Evolutionary conservation across 1,140 invertebrate genomes (phyloP), one percentile per base, ranked within the genome.

Genomic region (Battus philenor): DNA sequence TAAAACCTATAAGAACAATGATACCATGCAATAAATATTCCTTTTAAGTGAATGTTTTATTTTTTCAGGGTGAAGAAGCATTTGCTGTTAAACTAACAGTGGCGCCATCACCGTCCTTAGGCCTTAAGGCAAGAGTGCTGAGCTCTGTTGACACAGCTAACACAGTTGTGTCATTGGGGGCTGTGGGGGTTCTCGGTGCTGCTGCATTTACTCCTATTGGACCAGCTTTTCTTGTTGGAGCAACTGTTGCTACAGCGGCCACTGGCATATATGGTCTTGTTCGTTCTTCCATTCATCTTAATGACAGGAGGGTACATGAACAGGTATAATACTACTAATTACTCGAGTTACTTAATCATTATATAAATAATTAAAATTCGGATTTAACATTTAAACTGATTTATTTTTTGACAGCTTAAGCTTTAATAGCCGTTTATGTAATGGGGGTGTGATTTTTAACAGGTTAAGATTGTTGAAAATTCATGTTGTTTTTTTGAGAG

Each of bases 251-350:
- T 1, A 74, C 76, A 0, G 63, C 81, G 0, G 62, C 70, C 15
- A 82, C 78, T 0, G 77, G 78, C 0, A 15, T 85, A n/a, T 85
- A 85, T 44, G 81, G 78, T 6, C 61, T 85, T 2, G 64, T 82
- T 3, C 43, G 81, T 4, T 85, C 81, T 0, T 82, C 78, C 0
- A 13, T 79, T 4, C 78, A 85, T 56, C 36, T 83, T 1, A 67
- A 58, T 24, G 79, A 83, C 47, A 58, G 76, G 12, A 66, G 45
- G 2, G 47, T 55, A 4, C 79, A 83, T 66, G 73, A 81, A 54
- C 77, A 83, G 61, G 79, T 80, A 30, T 26, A n/a, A n/a, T n/a
- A n/a, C n/a, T n/a, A n/a, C n/a, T n/a, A n/a, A n/a, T n/a, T n/a
- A n/a, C n/a, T n/a, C n/a, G 6, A 18, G 2, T 11, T 5, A 5